Percentiles rank a stretch among this genome's conserved stretches.
These are phyloP conservation scores for Tautogolabrus adspersus DNA, from an alignment of 2,113 vertebrate species.

Conservation along the genomic window DNA sequence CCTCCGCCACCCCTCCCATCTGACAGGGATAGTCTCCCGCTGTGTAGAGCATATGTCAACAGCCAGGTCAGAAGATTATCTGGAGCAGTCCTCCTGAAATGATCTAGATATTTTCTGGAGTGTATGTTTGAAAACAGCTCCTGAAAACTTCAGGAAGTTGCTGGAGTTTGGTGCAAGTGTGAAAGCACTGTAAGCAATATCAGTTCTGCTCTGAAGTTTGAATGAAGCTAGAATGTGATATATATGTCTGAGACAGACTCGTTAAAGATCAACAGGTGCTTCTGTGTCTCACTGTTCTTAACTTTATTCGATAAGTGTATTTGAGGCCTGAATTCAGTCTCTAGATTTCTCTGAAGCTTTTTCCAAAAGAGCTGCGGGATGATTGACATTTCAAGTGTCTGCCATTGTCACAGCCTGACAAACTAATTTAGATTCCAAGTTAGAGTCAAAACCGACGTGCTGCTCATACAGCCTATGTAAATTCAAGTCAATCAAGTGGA, in stretches of 20 bases:
- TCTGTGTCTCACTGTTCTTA: not conserved
- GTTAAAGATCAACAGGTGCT: too few species aligned
- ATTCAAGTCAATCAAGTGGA: conserved; percentile 37
- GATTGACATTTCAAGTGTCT: conserved; percentile 28
- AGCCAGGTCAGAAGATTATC: too few species aligned
- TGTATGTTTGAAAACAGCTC: too few species aligned
- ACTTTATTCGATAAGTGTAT: not conserved
- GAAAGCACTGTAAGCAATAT: too few species aligned
- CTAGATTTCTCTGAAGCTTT: conserved; percentile 16
- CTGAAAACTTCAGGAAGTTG: too few species aligned
- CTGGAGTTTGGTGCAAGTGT: too few species aligned
- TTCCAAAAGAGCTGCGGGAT: not conserved
- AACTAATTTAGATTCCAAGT: conserved; percentile 44
- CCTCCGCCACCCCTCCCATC: too few species aligned
- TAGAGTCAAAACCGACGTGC: conserved; percentile 12
- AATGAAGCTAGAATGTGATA: not conserved
- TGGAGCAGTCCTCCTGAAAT: too few species aligned
- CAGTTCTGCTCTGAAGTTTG: not conserved
- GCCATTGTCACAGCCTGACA: conserved; percentile 48
- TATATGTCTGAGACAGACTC: too few species aligned
- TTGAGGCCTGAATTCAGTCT: not conserved
- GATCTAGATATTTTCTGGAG: too few species aligned
- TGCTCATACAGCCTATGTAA: conserved; percentile 37
- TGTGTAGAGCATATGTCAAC: too few species aligned
- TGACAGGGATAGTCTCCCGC: too few species aligned